Conservation (phyloP, 2,797 vertebrate species). For the Coranthus polyacanthus region DNA sequence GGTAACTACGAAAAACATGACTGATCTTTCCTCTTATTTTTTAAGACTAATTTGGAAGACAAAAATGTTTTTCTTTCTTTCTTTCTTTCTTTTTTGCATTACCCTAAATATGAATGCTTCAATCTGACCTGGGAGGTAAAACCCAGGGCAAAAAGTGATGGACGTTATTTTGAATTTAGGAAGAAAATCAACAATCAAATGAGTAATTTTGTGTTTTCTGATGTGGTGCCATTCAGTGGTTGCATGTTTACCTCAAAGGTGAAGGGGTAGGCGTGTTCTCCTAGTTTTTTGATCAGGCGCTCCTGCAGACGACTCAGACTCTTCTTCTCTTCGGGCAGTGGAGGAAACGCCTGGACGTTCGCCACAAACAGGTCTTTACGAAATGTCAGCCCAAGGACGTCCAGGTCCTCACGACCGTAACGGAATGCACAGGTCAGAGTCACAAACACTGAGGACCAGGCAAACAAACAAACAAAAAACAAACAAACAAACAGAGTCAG, state of each 20-base stretch:
- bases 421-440: slow-evolving; percentile 97
- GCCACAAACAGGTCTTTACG: slow-evolving; percentile 95
- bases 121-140: too few species aligned
- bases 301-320: slow-evolving; percentile 93
- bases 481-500: background rate
- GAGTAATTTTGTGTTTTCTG: too few species aligned
- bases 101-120: too few species aligned
- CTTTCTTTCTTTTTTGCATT: too few species aligned
- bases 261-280: slow-evolving; percentile 94
- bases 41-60: too few species aligned
- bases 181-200: too few species aligned
- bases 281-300: slow-evolving; percentile 94
- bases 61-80: too few species aligned
- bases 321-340: slow-evolving; percentile 88
- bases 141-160: too few species aligned
- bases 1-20: too few species aligned
- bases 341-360: slow-evolving; percentile 93
- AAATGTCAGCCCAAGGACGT: slow-evolving; percentile 94
- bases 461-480: background rate
- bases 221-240: too few species aligned
- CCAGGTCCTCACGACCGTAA: slow-evolving; percentile 95
- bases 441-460: slow-evolving; percentile 91
- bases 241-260: slow-evolving; percentile 74
- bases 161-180: too few species aligned
- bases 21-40: too few species aligned